These are phyloP conservation scores for Gephyroberyx darwinii DNA, from an alignment of 2,797 vertebrate species.

Conservation along the genomic window DNA sequence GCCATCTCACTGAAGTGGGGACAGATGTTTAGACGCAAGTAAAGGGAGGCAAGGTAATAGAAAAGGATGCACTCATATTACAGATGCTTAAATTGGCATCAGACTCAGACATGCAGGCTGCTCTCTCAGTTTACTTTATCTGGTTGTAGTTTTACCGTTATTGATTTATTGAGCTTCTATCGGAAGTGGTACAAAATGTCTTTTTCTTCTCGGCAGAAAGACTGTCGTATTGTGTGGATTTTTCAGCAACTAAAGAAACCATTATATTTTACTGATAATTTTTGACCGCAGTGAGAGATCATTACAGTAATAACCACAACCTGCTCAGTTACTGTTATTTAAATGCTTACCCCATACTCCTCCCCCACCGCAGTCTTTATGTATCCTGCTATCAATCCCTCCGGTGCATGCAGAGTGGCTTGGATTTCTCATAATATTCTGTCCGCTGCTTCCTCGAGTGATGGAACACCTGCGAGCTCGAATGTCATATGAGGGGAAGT, in stretches of 20 bases:
- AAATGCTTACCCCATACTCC: conserved; percentile 46
- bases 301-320: conserved; percentile 59
- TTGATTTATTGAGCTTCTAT: neutral
- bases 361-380: conserved; percentile 47
- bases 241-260: neutral
- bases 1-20: neutral
- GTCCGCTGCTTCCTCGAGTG: conserved; percentile 70
- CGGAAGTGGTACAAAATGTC: neutral
- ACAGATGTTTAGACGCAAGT: conserved; percentile 12
- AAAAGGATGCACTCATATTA: conserved; percentile 8
- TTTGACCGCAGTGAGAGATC: conserved; percentile 48
- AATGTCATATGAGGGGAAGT: conserved; percentile 61
- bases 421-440: conserved; percentile 67
- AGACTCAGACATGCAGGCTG: conserved; percentile 1
- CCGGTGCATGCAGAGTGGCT: conserved; percentile 59
- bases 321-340: conserved; percentile 52
- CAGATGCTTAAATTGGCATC: conserved; percentile 13
- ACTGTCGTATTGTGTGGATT: conserved; percentile 6
- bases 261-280: conserved; percentile 25
- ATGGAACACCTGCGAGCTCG: conserved; percentile 64
- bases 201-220: neutral
- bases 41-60: conserved; percentile 8
- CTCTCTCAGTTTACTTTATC: too few relatives aligned
- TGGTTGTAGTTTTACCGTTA: too few relatives aligned
- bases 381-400: conserved; percentile 52